phyloP scores from a whole-genome alignment of 2,113 vertebrate species.

The Archocentrus centrarchus region DNA sequence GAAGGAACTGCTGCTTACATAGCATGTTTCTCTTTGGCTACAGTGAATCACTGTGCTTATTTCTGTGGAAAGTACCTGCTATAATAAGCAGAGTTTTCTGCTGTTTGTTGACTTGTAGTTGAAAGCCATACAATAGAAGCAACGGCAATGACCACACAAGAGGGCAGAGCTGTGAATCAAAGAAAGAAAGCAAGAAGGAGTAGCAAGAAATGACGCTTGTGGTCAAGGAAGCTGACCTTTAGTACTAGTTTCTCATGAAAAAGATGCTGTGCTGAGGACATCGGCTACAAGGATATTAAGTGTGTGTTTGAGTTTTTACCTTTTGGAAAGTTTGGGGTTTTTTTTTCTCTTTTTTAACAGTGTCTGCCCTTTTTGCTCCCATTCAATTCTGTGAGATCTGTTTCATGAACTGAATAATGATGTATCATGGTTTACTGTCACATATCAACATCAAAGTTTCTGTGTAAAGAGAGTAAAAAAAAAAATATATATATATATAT shows the following conservation, averaged over 20 bases:
- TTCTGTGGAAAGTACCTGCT: slow-evolving; percentile 80
- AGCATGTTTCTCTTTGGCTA: slow-evolving; percentile 71
- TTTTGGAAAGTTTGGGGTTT: not conserved
- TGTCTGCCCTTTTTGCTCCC: not conserved
- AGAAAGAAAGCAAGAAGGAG: not conserved
- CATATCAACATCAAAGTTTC: not conserved
- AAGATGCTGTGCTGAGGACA: slow-evolving; percentile 32
- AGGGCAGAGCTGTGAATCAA: slow-evolving; percentile 50
- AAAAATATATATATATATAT: not conserved
- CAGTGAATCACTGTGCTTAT: slow-evolving; percentile 71
- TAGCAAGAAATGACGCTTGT: slow-evolving; percentile 26
- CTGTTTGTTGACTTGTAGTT: slow-evolving; percentile 74
- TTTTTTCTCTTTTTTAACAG: not conserved
- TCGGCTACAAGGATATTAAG: slow-evolving; percentile 29
- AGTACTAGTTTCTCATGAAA: slow-evolving; percentile 50
- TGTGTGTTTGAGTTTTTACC: slow-evolving; percentile 2
- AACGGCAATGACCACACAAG: slow-evolving; percentile 70
- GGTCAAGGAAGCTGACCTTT: slow-evolving; percentile 32
- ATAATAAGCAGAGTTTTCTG: slow-evolving; percentile 72
- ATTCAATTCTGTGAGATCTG: slow-evolving; percentile 9
- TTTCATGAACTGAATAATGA: slow-evolving; percentile 10
- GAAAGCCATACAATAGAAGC: slow-evolving; percentile 59
- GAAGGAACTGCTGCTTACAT: slow-evolving; percentile 49
- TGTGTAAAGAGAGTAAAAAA: not conserved
- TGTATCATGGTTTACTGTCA: not conserved